Base-by-base conservation (phyloP, 2,888 invertebrate genomes). In the Tetragonisca angustula region DNA sequence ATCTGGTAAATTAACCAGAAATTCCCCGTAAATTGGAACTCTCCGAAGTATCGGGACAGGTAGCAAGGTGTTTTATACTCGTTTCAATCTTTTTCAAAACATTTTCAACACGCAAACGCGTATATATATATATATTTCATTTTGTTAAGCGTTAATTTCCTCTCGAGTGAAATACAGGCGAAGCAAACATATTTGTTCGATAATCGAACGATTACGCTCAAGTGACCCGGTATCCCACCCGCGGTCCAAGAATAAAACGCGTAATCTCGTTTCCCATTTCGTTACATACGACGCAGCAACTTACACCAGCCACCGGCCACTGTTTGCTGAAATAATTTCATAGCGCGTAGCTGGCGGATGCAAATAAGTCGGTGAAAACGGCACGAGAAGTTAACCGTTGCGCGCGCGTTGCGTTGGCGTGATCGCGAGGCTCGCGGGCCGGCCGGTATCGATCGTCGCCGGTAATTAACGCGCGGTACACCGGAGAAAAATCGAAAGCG, bases 401-500 rank as follows among this genome's bases (percentile, higher is more conserved):
- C 75, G 68, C 82, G 81, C 43, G 43, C 5, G 36, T 43, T 43
- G 43, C 81, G 61, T 59, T 59, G 64, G 61, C 61, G 76, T 65
- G 88, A 88, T 85, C 88, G 85, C 82, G 79, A 72, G 62, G 50
- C 71, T 72, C 74, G 79, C 64, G 65, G 36, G 61, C 59, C 61
- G 61, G 64, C 32, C 64, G 43, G 9, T 85, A 89, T 89, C 86
- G 89, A 89, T 89, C 89, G 83, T 67, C 83, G 85, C 84, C 85
- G 87, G 91, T 91, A 92, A 93, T 91, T 90, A 92, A 92, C 91
- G 91, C 87, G 90, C 86, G 86, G 88, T 76, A 84, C 88, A 85
- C 87, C 87, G 76, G 90, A 92, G 93, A 93, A 93, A 93, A 93
- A 93, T 93, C 91, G 92, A 91, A 90, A 89, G 91, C 91, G 92